phyloP scores from a whole-genome alignment of 2,113 vertebrate genomes.

The Columba janthina region DNA sequence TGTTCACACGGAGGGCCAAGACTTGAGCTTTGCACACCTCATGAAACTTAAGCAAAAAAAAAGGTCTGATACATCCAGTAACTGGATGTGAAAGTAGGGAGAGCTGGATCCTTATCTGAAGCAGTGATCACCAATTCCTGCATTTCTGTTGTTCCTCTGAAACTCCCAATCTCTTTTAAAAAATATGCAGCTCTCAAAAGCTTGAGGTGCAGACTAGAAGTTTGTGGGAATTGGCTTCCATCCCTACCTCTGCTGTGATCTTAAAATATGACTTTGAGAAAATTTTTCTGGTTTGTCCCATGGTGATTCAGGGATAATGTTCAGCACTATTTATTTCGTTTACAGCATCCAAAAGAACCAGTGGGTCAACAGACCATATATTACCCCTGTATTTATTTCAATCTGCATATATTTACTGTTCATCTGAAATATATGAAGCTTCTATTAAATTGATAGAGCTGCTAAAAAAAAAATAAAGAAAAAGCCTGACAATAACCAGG shows the following conservation, averaged over 20 bases:
- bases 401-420: background rate
- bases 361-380: background rate
- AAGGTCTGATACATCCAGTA: background rate
- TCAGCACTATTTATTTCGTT: background rate
- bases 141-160: background rate
- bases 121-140: background rate
- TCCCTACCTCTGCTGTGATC: background rate
- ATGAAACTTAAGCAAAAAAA: background rate
- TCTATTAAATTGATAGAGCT: background rate
- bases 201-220: background rate
- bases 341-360: background rate
- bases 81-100: background rate
- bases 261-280: background rate
- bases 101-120: background rate
- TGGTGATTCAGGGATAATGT: background rate
- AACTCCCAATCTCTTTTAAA: background rate
- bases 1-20: background rate
- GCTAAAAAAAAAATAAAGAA: background rate
- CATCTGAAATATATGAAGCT: background rate
- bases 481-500: rapidly evolving
- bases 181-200: background rate
- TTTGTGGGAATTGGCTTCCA: background rate
- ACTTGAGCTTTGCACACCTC: background rate
- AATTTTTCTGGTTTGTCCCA: background rate
- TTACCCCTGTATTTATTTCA: background rate